Percentiles rank a stretch among this genome's conserved stretches.
Evolutionary conservation across 2,797 vertebrate species (phyloP).

Genomic region (Phoeniculus purpureus): DNA sequence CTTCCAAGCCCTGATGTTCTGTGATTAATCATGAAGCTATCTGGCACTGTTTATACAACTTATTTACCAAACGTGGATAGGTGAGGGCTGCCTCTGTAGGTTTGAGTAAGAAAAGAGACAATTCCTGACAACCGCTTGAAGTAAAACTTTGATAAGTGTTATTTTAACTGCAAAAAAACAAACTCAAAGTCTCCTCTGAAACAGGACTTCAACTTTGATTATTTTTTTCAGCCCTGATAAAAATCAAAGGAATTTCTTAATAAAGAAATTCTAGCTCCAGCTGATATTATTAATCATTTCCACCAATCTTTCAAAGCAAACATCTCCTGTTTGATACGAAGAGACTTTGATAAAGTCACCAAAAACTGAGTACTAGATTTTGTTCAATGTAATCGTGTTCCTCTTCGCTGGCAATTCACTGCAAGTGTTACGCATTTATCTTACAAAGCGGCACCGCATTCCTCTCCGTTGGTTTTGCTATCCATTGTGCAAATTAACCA

Average conservation of each 20-base stretch:
- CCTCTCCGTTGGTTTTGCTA: background rate
- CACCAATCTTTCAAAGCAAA: background rate
- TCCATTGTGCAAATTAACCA: background rate
- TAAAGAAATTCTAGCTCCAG: background rate
- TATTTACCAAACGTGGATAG: background rate
- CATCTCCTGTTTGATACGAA: background rate
- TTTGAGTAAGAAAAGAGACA: background rate
- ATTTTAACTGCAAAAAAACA: conserved; percentile 2
- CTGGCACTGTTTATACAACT: background rate
- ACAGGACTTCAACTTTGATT: background rate
- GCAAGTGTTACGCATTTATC: background rate
- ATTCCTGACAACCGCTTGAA: background rate
- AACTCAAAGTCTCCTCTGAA: background rate
- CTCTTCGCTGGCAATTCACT: background rate
- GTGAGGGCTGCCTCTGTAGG: background rate
- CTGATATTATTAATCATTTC: background rate
- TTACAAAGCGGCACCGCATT: background rate
- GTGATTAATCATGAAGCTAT: background rate
- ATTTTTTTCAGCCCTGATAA: background rate
- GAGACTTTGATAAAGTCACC: background rate
- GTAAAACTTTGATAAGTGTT: background rate
- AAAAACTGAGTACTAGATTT: background rate
- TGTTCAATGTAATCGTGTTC: background rate
- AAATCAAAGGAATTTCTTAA: conserved; percentile 6
- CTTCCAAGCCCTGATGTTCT: too few species aligned